Evolutionary conservation across 1,140 invertebrate species (phyloP).

Genomic region (Mylabris phalerata): DNA sequence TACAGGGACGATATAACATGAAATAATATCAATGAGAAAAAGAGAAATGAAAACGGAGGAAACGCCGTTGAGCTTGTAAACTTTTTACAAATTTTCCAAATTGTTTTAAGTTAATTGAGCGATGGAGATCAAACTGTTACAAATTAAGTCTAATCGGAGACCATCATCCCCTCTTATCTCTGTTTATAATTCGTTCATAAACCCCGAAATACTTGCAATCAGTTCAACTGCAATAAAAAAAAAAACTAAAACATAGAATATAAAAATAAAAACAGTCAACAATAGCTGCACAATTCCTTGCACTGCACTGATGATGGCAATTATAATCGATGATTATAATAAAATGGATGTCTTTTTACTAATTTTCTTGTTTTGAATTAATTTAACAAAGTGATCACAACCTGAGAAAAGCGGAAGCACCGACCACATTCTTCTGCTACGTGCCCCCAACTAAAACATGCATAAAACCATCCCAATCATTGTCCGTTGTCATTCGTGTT

Average conservation of each 20-base stretch:
- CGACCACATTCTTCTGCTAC: slow-evolving; percentile 33
- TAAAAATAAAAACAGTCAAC: slow-evolving; percentile 39
- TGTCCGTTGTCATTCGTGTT: slow-evolving; percentile 27
- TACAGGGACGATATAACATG: slow-evolving; percentile 30
- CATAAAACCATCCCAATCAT: slow-evolving; percentile 42
- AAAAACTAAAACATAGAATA: slow-evolving; percentile 24
- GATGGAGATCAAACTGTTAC: slow-evolving; percentile 34
- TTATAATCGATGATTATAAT: too few relatives aligned
- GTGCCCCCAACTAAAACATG: slow-evolving; percentile 40
- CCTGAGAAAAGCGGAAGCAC: slow-evolving; percentile 36
- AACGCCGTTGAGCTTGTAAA: slow-evolving; percentile 8
- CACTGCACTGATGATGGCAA: too few relatives aligned
- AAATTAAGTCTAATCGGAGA: slow-evolving; percentile 10
- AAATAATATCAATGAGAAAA: slow-evolving; percentile 29
- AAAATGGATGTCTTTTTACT: background rate
- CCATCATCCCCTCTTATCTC: background rate
- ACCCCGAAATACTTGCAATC: slow-evolving; percentile 23
- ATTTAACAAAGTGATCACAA: slow-evolving; percentile 40
- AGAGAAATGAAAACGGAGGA: background rate
- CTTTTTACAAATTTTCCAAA: background rate
- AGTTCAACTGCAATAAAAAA: slow-evolving; percentile 29
- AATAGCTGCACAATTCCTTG: slow-evolving; percentile 7
- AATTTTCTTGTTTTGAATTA: background rate
- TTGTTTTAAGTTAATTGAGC: slow-evolving; percentile 28
- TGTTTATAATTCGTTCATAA: too few relatives aligned